Conservation (phyloP, 37 sponge, comb jelly and placozoan species). For the Cliona cf. orientalis region DNA sequence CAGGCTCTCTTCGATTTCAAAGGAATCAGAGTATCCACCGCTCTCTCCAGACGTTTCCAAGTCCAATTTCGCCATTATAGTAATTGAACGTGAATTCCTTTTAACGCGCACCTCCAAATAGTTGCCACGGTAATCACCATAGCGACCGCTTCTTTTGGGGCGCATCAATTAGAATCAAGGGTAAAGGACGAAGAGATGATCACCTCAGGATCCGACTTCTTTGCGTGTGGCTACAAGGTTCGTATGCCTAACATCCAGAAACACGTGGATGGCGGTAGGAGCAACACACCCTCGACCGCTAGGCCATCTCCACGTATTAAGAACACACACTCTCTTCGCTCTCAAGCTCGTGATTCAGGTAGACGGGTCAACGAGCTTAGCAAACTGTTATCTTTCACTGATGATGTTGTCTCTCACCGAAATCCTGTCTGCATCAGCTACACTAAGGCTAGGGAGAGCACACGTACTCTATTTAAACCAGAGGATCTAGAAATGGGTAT, state of each 20-base stretch:
- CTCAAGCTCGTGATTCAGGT: not conserved
- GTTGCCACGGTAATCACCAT: not conserved
- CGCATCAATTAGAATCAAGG: not conserved
- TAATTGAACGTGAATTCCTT: not conserved
- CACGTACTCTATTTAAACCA: not conserved
- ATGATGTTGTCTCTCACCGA: constrained; percentile 41
- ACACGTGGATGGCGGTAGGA: not conserved
- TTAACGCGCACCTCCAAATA: not conserved
- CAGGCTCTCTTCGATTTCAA: constrained; percentile 20
- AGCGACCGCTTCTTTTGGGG: not conserved
- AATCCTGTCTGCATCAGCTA: constrained; percentile 41
- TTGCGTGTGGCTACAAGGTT: constrained; percentile 19
- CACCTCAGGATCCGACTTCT: constrained; percentile 12
- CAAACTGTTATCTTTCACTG: constrained; percentile 35
- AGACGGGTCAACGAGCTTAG: constrained; percentile 25
- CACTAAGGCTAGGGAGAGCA: constrained; percentile 2
- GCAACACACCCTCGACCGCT: not conserved
- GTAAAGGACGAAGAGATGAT: not conserved
- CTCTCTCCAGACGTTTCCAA: not conserved
- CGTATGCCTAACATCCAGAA: not conserved
- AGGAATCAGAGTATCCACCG: constrained; percentile 25
- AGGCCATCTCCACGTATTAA: not conserved
- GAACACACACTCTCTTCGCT: not conserved
- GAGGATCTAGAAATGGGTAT: not conserved
- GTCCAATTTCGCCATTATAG: constrained; percentile 5